Evolutionary conservation across 2,888 invertebrate genomes (phyloP).

Genomic region (Kryphioiulus occultus): DNA sequence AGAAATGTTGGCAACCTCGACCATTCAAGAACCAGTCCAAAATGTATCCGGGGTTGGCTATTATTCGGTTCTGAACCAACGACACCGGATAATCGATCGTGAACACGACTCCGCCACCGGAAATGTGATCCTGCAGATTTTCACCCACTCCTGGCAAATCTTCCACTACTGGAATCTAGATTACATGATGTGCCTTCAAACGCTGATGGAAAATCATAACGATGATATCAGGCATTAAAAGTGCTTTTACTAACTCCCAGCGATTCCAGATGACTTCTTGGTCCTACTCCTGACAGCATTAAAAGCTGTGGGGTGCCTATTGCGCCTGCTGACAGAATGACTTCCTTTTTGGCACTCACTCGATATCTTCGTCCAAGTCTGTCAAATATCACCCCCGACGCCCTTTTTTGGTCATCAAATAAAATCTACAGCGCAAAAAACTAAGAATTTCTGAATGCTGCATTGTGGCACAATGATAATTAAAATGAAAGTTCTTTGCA

Average conservation of each 20-base stretch:
- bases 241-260: neutral
- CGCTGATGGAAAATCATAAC: too few relatives aligned
- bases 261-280: conserved; percentile 1
- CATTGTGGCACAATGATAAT: too few relatives aligned
- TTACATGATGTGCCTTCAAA: neutral
- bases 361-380: neutral
- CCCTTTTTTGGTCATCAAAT: conserved; percentile 17
- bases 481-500: too few relatives aligned
- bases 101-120: conserved; percentile 62
- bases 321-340: conserved; percentile 42
- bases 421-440: neutral
- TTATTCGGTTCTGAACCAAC: conserved; percentile 71
- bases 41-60: neutral
- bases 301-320: conserved; percentile 4
- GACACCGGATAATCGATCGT: conserved; percentile 76
- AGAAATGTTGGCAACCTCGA: conserved; percentile 52
- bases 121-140: conserved; percentile 79
- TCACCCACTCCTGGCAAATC: conserved; percentile 74
- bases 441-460: too few relatives aligned
- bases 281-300: conserved; percentile 44
- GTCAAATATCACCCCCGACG: conserved; percentile 17
- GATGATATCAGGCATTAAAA: neutral
- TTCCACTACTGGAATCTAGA: conserved; percentile 66
- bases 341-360: conserved; percentile 16
- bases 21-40: conserved; percentile 79